Evolutionary conservation across 2,113 vertebrate genomes (phyloP).

Genomic region (Diglossa brunneiventris): DNA sequence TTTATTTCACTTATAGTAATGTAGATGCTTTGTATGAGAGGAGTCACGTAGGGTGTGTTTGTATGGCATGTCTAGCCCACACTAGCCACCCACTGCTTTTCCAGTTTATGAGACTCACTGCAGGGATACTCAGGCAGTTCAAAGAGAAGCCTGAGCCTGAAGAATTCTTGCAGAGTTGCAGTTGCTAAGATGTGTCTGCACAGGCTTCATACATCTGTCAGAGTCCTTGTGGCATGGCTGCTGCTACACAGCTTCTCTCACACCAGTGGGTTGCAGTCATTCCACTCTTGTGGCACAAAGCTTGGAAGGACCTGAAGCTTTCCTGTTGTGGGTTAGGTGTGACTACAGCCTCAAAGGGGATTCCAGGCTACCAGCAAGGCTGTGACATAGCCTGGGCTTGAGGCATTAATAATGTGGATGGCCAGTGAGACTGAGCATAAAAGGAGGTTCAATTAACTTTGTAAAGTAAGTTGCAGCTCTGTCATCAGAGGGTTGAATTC

Average conservation of each 20-base stretch:
- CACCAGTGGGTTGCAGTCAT: neutral
- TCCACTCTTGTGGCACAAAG: neutral
- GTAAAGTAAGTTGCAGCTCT: slow-evolving; percentile 16
- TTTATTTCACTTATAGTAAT: neutral
- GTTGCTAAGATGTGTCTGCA: neutral
- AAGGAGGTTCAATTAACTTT: slow-evolving; percentile 28
- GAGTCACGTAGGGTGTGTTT: neutral
- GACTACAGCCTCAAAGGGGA: neutral
- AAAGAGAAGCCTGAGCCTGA: neutral
- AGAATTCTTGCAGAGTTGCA: neutral
- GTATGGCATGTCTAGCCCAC: neutral
- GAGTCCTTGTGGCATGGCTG: neutral
- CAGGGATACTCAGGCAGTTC: neutral
- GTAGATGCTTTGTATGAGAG: neutral
- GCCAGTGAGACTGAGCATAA: slow-evolving; percentile 4
- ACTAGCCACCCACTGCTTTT: neutral
- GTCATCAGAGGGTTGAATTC: slow-evolving; percentile 38
- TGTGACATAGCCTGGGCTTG: neutral
- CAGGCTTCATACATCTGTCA: neutral
- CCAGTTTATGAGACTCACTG: neutral
- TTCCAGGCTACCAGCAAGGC: neutral
- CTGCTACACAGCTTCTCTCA: neutral
- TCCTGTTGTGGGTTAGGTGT: neutral
- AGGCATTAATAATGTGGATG: slow-evolving; percentile 5
- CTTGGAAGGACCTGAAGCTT: neutral